Base-by-base conservation (phyloP, 1,140 invertebrate genomes). In the Bombus cullumanus region DNA sequence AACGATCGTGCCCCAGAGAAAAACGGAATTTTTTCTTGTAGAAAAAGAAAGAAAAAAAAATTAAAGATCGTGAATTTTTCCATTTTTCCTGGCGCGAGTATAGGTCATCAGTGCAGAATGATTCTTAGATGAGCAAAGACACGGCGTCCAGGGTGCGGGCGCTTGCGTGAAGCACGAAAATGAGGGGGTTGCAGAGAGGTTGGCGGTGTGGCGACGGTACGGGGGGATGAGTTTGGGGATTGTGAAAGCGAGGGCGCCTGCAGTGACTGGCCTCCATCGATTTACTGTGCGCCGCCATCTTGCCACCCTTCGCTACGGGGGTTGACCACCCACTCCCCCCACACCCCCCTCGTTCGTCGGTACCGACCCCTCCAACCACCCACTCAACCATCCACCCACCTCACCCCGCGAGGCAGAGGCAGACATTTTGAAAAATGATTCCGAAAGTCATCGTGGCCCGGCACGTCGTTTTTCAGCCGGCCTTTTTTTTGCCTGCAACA, bases 381-480 rank as follows among this genome's bases (percentile, higher is more conserved):
- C 77, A n/a, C 66, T 83, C 83, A 47, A 15, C 75, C 75, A 41
- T 34, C 73, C n/a, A n/a, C 75, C 88, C 80, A 69, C 82, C 82
- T 22, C 47, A 83, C 89, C 86, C 86, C 74, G 80, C 86, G 86
- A 87, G 88, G 83, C 89, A 86, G 89, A 85, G 90, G 93, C 91
- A 92, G 94, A 94, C 93, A 94, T 94, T 94, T 94, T 94, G 94
- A 94, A 94, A 94, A 94, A 94, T 94, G 92, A 94, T 94, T 91
- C 93, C 92, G 89, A 89, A 92, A 94, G 92, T 94, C 94, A 94
- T 94, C 91, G 92, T 79, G 90, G 47, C 83, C 47, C 84, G 88
- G 86, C 68, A 79, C 72, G 74, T 83, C 87, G 88, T 91, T 91
- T 90, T 90, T 91, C 85, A 90, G 74, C 86, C 81, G 25, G 2